Conservation (phyloP, 2,888 invertebrate genomes). For the Exocentrus adspersus region DNA sequence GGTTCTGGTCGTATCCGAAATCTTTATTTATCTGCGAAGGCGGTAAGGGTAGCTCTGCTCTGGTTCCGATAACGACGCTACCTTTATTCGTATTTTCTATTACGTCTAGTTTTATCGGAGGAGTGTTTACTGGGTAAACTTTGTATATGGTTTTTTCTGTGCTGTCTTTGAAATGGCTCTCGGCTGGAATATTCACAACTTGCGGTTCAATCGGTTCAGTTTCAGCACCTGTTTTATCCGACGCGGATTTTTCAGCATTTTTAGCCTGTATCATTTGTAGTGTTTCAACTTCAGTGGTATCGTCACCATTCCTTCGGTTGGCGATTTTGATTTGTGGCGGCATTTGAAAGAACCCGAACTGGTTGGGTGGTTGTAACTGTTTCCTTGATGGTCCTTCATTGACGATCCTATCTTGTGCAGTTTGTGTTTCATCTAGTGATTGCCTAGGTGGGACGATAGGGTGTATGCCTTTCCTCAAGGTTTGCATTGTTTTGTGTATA, state of each 20-base stretch:
- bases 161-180: slow-evolving; percentile 46
- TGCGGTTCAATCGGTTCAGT: slow-evolving; percentile 22
- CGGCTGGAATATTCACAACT: slow-evolving; percentile 39
- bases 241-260: slow-evolving; percentile 58
- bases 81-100: slow-evolving; percentile 64
- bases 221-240: slow-evolving; percentile 53
- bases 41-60: slow-evolving; percentile 64
- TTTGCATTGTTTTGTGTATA: slow-evolving; percentile 61
- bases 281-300: slow-evolving; percentile 70
- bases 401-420: slow-evolving; percentile 52
- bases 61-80: slow-evolving; percentile 68
- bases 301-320: slow-evolving; percentile 61
- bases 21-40: slow-evolving; percentile 58
- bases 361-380: slow-evolving; percentile 45
- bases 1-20: slow-evolving; percentile 62
- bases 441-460: slow-evolving; percentile 31
- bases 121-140: slow-evolving; percentile 70
- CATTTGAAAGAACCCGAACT: slow-evolving; percentile 55
- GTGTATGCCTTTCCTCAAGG: slow-evolving; percentile 64
- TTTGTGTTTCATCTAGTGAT: slow-evolving; percentile 28
- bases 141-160: slow-evolving; percentile 64
- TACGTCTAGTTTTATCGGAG: slow-evolving; percentile 65
- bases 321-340: slow-evolving; percentile 63
- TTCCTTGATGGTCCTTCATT: slow-evolving; percentile 47
- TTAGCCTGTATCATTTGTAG: slow-evolving; percentile 76